Evolutionary conservation across 2,888 invertebrate species (phyloP), one percentile per base, ranked within the genome.

Genomic region (Thalpophila matura): DNA sequence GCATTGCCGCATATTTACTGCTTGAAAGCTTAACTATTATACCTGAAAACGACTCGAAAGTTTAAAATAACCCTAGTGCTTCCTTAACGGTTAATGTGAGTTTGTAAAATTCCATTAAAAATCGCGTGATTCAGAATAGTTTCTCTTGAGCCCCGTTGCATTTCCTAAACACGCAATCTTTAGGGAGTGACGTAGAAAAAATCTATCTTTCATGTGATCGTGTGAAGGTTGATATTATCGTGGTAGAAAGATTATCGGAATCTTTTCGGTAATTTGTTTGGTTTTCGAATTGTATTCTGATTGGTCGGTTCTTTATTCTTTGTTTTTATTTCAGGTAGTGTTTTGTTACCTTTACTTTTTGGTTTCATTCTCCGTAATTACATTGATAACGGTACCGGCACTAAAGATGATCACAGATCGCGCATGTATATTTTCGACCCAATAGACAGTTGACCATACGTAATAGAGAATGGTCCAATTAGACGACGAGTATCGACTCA

Each of bases 101-200:
- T 79, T 85, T 77, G 63, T 70, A 65, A 81, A 80, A 80, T 77
- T 72, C 85, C 83, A 85, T 83, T 84, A 78, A 47, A 33, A 62
- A 38, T 86, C 54, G 86, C 86, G 85, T 87, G 87, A 67, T 70
- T 14, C n/a, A 46, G 29, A 47, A 61, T 65, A 79, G 67, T 85
- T 82, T 61, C 53, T 81, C 46, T 40, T 18, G 63, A 64, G 74
- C 43, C 62, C 38, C 75, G 63, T 55, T 83, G 82, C 86, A 85
- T 79, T 86, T 80, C 74, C 83, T 66, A 12, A 49, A 49, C 84
- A 86, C 86, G 86, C 80, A 31, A 80, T 10, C 40, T 63, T 68
- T 26, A 54, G 50, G 56, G 53, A n/a, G 35, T 64, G 27, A 57
- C 42, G 38, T 58, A 43, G 7, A 61, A 70, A 65, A 67, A 61